Percentiles rank a stretch among this genome's conserved stretches.
Conservation (phyloP, 1,140 invertebrate genomes). For the Drosophila mauritiana region DNA sequence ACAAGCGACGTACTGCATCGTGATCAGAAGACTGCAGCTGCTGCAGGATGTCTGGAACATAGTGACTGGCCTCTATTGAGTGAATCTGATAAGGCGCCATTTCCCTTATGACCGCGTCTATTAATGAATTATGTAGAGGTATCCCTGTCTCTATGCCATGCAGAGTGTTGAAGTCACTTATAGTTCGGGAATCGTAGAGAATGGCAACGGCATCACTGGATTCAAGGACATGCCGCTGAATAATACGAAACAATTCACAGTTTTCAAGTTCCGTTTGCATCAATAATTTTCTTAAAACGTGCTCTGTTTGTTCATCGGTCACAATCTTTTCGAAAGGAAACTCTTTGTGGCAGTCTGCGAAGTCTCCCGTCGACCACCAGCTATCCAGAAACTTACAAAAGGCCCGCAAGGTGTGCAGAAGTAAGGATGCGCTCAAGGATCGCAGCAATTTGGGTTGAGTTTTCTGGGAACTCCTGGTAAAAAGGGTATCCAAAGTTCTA, state of each 20-base stretch:
- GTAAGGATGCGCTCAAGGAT: background rate
- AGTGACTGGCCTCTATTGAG: accelerated
- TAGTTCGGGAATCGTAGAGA: conserved; percentile 15
- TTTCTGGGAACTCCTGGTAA: no score
- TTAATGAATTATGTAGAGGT: conserved; percentile 4
- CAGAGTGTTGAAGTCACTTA: conserved; percentile 2
- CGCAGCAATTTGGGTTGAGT: background rate
- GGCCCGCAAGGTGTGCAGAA: conserved; percentile 34
- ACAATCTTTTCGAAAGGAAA: background rate
- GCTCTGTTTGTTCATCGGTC: background rate
- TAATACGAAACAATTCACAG: background rate
- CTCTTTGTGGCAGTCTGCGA: conserved; percentile 30
- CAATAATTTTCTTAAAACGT: background rate
- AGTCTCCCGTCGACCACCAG: conserved; percentile 43
- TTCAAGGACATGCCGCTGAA: conserved; percentile 11
- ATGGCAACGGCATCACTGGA: conserved; percentile 15
- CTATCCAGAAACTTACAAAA: conserved; percentile 34
- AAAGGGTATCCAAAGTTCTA: background rate
- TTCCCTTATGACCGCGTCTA: conserved; percentile 8
- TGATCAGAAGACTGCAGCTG: conserved; percentile 10
- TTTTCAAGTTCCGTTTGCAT: background rate
- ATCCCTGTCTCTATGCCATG: background rate
- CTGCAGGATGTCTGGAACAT: conserved; percentile 17
- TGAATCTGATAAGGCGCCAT: conserved; percentile 20
- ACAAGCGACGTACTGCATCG: conserved; percentile 14